These are phyloP conservation scores for Malacosoma neustria DNA, from an alignment of 2,888 invertebrate genomes.

Conservation along the genomic window DNA sequence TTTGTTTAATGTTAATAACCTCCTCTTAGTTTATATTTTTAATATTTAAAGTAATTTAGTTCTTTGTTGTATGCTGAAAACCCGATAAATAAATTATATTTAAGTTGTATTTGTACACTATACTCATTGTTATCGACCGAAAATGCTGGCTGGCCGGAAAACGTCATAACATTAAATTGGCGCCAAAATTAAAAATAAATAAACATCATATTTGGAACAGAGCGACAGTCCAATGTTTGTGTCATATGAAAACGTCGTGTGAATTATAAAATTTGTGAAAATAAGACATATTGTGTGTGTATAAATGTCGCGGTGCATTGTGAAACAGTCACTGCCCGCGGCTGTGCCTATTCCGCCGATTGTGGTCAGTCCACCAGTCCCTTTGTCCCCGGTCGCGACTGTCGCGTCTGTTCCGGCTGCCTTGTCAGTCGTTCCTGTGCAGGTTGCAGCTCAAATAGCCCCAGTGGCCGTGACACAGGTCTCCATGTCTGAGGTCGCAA, in stretches of 20 bases:
- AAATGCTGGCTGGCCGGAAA: constrained; percentile 45
- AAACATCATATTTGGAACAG: constrained; percentile 66
- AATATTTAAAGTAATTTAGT: too few species aligned
- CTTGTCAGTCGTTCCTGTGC: constrained; percentile 21
- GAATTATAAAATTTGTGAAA: constrained; percentile 23
- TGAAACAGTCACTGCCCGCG: constrained; percentile 60
- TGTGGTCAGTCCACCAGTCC: background rate
- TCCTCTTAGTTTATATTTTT: too few species aligned
- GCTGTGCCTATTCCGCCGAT: constrained; percentile 15
- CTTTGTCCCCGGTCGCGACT: constrained; percentile 17
- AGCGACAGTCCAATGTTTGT: constrained; percentile 67
- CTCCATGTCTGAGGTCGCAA: constrained; percentile 11
- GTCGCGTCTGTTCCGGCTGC: constrained; percentile 18
- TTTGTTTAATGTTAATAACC: too few species aligned
- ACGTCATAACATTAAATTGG: constrained; percentile 50
- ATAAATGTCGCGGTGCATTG: constrained; percentile 64
- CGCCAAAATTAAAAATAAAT: constrained; percentile 73
- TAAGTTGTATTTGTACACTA: too few species aligned
- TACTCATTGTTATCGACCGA: too few species aligned
- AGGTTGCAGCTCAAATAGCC: constrained; percentile 24
- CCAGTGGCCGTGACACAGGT: constrained; percentile 29
- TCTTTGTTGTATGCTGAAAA: background rate
- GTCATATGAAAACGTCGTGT: constrained; percentile 41
- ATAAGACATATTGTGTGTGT: constrained; percentile 16
- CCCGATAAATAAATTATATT: background rate